Conservation (phyloP, 2,797 vertebrate genomes). For the Phataginus tricuspis region DNA sequence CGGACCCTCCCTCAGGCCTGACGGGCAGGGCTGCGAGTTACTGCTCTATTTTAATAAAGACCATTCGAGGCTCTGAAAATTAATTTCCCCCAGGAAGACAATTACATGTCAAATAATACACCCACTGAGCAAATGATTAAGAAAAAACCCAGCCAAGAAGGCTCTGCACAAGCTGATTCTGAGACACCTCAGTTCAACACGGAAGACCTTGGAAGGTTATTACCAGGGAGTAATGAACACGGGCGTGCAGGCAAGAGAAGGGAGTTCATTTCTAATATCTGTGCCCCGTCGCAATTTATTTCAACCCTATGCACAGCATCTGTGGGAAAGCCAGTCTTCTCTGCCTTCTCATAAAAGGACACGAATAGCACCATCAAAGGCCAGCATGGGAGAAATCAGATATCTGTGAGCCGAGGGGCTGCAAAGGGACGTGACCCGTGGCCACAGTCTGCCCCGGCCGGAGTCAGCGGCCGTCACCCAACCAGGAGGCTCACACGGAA, state of each 20-base stretch:
- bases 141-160: conserved; percentile 17
- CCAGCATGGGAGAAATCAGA: not conserved
- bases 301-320: not conserved
- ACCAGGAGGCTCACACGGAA: fast-evolving
- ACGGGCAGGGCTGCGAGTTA: not conserved
- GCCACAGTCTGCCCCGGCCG: fast-evolving
- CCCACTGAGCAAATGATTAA: conserved; percentile 62
- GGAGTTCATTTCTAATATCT: not conserved
- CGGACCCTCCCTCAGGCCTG: not conserved
- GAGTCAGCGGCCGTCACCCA: no score
- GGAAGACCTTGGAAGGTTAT: conserved; percentile 1
- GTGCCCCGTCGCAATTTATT: not conserved
- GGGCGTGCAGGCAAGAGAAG: not conserved
- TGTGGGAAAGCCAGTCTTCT: not conserved
- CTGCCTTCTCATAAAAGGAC: not conserved
- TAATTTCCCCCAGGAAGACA: conserved; percentile 72
- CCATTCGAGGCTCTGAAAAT: conserved; percentile 57
- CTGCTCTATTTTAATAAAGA: conserved; percentile 59
- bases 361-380: fast-evolving
- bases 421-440: not conserved
- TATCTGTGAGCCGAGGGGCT: fast-evolving
- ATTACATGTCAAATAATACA: conserved; percentile 59
- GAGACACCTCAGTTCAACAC: not conserved
- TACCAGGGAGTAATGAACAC: not conserved
- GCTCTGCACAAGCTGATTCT: not conserved